A percentile compares a stretch with the other conserved stretches of the same genome.
phyloP scores from a whole-genome alignment of 1,140 invertebrate genomes.

The Bombus impatiens region DNA sequence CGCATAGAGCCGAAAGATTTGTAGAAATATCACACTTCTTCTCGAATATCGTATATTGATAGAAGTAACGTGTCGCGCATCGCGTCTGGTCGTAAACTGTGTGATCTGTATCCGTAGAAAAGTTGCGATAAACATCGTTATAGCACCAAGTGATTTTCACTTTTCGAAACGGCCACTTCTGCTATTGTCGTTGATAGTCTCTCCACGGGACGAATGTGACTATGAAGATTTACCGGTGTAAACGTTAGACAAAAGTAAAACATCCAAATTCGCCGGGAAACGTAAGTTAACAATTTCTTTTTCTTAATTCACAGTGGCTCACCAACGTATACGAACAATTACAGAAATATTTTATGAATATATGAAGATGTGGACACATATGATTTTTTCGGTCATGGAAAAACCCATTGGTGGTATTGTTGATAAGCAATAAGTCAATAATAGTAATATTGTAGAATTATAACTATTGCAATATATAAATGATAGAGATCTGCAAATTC shows the following conservation, averaged over 20 bases:
- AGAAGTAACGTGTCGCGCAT: neutral
- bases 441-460: no score
- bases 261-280: neutral
- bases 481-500: no score
- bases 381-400: no score
- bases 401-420: no score
- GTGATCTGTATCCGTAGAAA: slow-evolving; percentile 3
- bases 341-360: no score
- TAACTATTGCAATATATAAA: no score
- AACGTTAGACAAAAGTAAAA: no score
- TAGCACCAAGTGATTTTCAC: slow-evolving; percentile 11
- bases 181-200: neutral
- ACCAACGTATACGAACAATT: no score
- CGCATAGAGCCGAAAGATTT: neutral
- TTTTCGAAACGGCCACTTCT: neutral
- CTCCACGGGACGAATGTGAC: neutral
- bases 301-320: neutral
- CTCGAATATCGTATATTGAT: neutral
- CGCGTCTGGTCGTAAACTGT: neutral
- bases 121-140: neutral
- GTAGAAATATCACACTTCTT: neutral
- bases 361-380: no score
- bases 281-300: neutral
- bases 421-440: no score
- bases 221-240: neutral